A percentile compares a stretch with the other conserved stretches of the same genome.
These are phyloP conservation scores for Hybognathus amarus DNA, from an alignment of 2,797 vertebrate species.

Conservation along the genomic window DNA sequence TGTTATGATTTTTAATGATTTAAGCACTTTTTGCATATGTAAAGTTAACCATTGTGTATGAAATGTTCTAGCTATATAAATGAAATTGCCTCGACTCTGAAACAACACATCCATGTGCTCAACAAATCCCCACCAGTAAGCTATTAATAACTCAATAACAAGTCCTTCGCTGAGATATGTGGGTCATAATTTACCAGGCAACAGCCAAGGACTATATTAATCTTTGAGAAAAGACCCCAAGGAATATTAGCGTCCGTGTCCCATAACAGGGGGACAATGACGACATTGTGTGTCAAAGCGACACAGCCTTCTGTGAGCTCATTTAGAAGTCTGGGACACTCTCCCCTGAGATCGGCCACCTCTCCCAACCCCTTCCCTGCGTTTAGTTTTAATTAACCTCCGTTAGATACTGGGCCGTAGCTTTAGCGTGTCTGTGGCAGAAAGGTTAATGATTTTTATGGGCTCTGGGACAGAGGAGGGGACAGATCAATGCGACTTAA, in stretches of 20 bases:
- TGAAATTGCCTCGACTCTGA: not conserved
- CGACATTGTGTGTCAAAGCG: conserved; percentile 30
- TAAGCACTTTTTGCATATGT: not conserved
- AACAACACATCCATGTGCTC: conserved; percentile 23
- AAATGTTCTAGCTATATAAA: not conserved
- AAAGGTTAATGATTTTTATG: conserved; percentile 83
- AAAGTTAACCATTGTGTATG: not conserved
- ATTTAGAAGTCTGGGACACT: conserved; percentile 77
- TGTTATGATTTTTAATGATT: not conserved
- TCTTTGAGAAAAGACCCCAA: conserved; percentile 44
- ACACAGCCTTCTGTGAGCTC: conserved; percentile 64
- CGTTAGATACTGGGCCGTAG: conserved; percentile 81
- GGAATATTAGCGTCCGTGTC: conserved; percentile 49
- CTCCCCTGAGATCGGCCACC: conserved; percentile 72
- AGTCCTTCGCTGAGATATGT: conserved; percentile 38
- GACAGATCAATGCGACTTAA: conserved; percentile 84
- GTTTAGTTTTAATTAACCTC: conserved; percentile 88
- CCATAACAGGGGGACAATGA: conserved; percentile 47
- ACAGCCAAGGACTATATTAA: conserved; percentile 44
- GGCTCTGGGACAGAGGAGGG: conserved; percentile 75
- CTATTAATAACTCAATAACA: conserved; percentile 59
- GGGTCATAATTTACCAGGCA: conserved; percentile 46
- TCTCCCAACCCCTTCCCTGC: conserved; percentile 53
- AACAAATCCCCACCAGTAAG: conserved; percentile 27
- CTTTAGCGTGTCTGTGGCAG: conserved; percentile 79